Conservation (phyloP, 2,888 invertebrate species). For the Drosophila fungiperda region DNA sequence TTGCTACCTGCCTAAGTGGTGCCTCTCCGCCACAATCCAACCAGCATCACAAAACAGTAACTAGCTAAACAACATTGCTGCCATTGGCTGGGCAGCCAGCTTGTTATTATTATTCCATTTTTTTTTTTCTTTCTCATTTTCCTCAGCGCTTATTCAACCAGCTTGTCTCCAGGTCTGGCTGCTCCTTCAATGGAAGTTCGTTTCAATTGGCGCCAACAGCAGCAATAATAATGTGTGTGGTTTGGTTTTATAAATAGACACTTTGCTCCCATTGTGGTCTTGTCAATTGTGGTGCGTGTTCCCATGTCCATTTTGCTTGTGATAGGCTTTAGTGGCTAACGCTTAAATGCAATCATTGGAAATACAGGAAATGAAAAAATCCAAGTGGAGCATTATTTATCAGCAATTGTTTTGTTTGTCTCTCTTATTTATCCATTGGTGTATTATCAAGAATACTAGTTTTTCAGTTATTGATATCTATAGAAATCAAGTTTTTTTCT, state of each 20-base stretch:
- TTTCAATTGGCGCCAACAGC: constrained; percentile 72
- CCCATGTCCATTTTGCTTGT: constrained; percentile 15
- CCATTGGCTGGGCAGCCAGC: constrained; percentile 45
- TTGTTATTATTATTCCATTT: constrained; percentile 61
- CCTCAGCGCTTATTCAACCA: constrained; percentile 44
- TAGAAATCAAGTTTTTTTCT: constrained; percentile 30
- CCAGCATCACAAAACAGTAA: constrained; percentile 35
- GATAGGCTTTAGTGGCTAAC: constrained; percentile 33
- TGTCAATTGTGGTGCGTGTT: constrained; percentile 60
- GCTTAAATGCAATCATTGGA: constrained; percentile 18
- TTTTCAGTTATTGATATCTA: constrained; percentile 27
- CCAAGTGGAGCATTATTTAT: constrained; percentile 22
- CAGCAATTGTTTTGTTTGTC: constrained; percentile 17
- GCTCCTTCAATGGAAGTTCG: constrained; percentile 48
- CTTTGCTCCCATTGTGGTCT: constrained; percentile 55
- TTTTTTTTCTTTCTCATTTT: constrained; percentile 10
- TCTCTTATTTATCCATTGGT: neutral
- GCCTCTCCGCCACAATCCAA: constrained; percentile 6
- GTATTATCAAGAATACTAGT: constrained; percentile 46
- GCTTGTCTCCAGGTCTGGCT: constrained; percentile 18
- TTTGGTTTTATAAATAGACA: constrained; percentile 68
- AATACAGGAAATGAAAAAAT: constrained; percentile 53
- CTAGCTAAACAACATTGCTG: constrained; percentile 59
- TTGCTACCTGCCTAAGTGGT: constrained; percentile 7
- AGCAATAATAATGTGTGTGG: constrained; percentile 54